Conservation (phyloP, 30 jellyfish, hydroid and myxozoan genomes). For the Turritopsis rubra region DNA sequence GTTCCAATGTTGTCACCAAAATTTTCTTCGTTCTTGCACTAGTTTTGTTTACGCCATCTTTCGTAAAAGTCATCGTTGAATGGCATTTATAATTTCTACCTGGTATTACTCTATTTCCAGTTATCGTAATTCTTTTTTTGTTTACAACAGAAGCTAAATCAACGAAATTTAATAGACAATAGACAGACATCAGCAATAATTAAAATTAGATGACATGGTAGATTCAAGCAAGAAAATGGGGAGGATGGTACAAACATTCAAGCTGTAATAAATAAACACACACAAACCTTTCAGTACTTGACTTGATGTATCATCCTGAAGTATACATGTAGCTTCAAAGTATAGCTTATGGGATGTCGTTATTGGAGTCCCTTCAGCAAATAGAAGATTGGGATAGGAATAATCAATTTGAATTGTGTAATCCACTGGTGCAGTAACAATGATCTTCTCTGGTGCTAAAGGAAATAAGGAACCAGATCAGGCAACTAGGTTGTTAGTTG, state of each 20-base stretch:
- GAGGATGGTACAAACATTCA: no score
- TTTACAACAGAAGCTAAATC: constrained; percentile 2
- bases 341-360: constrained; percentile 4
- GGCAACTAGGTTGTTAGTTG: not conserved
- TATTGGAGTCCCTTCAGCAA: constrained; percentile 17
- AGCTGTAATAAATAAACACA: no score
- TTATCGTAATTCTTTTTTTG: not conserved
- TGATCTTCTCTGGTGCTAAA: constrained; percentile 51
- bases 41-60: constrained; percentile 1
- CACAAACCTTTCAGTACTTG: not conserved
- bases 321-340: constrained; percentile 24
- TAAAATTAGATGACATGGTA: no score
- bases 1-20: constrained; percentile 43
- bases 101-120: constrained; percentile 38
- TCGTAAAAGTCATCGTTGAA: constrained; percentile 30
- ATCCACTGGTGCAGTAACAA: constrained; percentile 39
- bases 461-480: not conserved
- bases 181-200: no score
- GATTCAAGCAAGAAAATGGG: no score
- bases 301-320: not conserved
- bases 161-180: no score
- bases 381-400: constrained; percentile 29
- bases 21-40: constrained; percentile 57
- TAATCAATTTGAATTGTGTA: constrained; percentile 38
- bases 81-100: constrained; percentile 55